Evolutionary conservation across 2,797 vertebrate genomes (phyloP).

Genomic region (Tauraco hartlaubi): DNA sequence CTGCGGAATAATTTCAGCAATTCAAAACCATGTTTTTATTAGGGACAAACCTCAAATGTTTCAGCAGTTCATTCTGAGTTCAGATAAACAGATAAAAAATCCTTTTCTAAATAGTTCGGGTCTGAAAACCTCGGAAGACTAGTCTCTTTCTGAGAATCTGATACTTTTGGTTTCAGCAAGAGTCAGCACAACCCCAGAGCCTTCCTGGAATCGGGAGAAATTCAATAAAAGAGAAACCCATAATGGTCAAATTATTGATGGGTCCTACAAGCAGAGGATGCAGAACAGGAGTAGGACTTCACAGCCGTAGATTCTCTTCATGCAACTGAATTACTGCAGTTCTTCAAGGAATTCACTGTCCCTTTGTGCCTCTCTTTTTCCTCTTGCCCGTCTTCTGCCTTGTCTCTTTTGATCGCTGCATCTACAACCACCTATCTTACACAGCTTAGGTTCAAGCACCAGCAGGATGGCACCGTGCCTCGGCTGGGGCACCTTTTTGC

Average conservation of each 20-base stretch:
- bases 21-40: conserved; percentile 1
- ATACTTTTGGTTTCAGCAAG: not conserved
- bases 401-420: not conserved
- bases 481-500: not conserved
- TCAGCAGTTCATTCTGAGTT: conserved; percentile 33
- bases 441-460: not conserved
- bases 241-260: not conserved
- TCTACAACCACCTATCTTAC: not conserved
- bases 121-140: not conserved
- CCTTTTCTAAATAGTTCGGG: conserved; percentile 20
- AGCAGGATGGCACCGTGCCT: not conserved
- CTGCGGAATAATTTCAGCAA: not conserved
- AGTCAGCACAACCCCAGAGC: not conserved
- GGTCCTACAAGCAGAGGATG: not conserved
- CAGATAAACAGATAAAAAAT: conserved; percentile 54
- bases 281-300: not conserved
- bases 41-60: conserved; percentile 39
- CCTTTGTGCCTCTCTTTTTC: not conserved
- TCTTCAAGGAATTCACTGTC: not conserved
- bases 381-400: not conserved
- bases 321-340: not conserved
- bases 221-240: not conserved
- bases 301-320: not conserved
- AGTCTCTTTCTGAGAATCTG: not conserved
- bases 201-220: not conserved